phyloP scores from a whole-genome alignment of 1,140 invertebrate genomes.

The Hypsibius dujardini region DNA sequence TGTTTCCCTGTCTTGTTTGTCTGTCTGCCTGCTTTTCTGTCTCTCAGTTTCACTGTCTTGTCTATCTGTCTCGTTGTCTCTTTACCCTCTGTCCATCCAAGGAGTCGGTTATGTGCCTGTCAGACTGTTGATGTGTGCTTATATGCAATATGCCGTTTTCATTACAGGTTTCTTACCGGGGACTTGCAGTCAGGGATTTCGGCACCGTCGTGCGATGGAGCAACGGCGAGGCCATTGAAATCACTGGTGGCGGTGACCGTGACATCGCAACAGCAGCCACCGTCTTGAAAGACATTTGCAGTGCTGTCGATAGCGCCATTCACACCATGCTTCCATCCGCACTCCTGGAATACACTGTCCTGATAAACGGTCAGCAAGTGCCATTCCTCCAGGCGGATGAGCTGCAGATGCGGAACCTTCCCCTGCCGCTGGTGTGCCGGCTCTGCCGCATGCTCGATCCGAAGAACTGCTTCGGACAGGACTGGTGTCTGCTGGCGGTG shows the following conservation, averaged over 20 bases:
- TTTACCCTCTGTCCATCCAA: too few species aligned
- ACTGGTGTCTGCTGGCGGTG: constrained; percentile 63
- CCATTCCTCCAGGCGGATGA: constrained; percentile 33
- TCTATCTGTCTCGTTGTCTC: too few species aligned
- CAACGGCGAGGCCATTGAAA: background rate
- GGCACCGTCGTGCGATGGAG: background rate
- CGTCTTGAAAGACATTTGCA: background rate
- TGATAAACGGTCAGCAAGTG: constrained; percentile 43
- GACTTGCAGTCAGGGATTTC: background rate
- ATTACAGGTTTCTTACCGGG: background rate
- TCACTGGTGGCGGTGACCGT: background rate
- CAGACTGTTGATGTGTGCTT: too few species aligned
- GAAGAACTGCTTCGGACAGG: constrained; percentile 53
- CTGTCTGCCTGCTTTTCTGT: too few species aligned
- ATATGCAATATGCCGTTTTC: too few species aligned
- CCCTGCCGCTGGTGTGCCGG: constrained; percentile 37
- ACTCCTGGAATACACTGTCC: constrained; percentile 32
- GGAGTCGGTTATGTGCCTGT: too few species aligned
- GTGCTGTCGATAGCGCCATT: background rate
- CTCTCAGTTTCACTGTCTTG: too few species aligned
- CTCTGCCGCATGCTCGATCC: constrained; percentile 51
- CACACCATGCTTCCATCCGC: background rate
- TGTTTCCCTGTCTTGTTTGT: too few species aligned
- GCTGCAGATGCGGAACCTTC: constrained; percentile 37
- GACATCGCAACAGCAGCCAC: too few species aligned